Conservation (phyloP, 2,888 invertebrate species). For the Drosophila phalerata region DNA sequence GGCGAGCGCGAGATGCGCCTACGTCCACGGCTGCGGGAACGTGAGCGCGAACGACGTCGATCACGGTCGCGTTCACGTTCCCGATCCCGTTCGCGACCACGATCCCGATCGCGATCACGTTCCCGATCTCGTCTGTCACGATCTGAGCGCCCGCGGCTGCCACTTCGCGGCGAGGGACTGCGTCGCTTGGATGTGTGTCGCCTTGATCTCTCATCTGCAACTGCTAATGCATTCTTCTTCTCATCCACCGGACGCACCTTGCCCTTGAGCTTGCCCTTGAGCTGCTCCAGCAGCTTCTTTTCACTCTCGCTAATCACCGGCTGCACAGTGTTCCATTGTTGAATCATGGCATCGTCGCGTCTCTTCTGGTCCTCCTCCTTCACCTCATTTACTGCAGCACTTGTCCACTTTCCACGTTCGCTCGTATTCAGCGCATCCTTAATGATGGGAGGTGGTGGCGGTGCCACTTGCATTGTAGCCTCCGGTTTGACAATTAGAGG, state of each 20-base stretch:
- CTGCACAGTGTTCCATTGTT: slow-evolving; percentile 87
- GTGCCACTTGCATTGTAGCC: slow-evolving; percentile 82
- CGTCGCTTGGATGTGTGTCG: slow-evolving; percentile 50
- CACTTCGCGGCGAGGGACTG: slow-evolving; percentile 62
- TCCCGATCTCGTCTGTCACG: slow-evolving; percentile 48
- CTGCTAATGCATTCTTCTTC: slow-evolving; percentile 61
- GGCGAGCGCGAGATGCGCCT: slow-evolving; percentile 76
- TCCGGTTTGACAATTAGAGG: slow-evolving; percentile 28
- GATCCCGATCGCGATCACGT: slow-evolving; percentile 49
- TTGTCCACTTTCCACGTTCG: slow-evolving; percentile 84
- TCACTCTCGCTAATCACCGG: slow-evolving; percentile 87
- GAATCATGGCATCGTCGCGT: slow-evolving; percentile 87
- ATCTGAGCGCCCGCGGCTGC: slow-evolving; percentile 56
- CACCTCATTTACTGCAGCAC: slow-evolving; percentile 70
- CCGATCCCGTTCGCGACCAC: slow-evolving; percentile 52
- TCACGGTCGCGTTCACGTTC: slow-evolving; percentile 53
- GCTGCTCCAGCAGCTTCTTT: slow-evolving; percentile 87
- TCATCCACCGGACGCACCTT: slow-evolving; percentile 70
- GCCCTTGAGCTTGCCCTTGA: slow-evolving; percentile 84
- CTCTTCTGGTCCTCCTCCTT: slow-evolving; percentile 75
- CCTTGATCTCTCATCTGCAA: slow-evolving; percentile 68
- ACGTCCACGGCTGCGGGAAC: slow-evolving; percentile 71
- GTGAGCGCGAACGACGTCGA: slow-evolving; percentile 63
- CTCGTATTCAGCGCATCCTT: slow-evolving; percentile 46
- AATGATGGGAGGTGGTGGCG: slow-evolving; percentile 65